Percentiles rank a stretch among this genome's conserved stretches.
These are phyloP conservation scores for Eleutherodactylus coqui DNA, from an alignment of 2,797 vertebrate genomes.

Conservation along the genomic window DNA sequence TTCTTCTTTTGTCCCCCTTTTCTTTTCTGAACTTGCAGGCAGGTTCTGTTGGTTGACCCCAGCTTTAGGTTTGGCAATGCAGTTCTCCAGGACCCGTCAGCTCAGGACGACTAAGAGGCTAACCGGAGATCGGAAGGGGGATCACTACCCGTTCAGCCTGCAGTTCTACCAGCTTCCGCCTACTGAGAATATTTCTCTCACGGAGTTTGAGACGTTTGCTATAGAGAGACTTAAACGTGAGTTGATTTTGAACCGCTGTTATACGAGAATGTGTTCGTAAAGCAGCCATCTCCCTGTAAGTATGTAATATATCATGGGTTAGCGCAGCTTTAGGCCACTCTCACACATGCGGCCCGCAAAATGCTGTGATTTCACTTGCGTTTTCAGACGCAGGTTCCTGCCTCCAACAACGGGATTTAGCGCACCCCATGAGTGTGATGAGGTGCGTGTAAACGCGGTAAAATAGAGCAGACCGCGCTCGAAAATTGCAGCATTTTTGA, in stretches of 20 bases:
- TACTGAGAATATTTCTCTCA: slow-evolving; percentile 86
- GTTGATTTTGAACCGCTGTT: slow-evolving; percentile 58
- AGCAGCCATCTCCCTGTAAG: too few relatives aligned
- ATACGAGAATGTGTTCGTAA: background rate
- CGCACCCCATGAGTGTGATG: too few relatives aligned
- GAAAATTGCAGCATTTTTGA: too few relatives aligned
- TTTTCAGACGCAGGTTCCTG: too few relatives aligned
- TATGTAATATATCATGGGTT: background rate
- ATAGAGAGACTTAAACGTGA: slow-evolving; percentile 90
- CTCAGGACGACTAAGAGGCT: slow-evolving; percentile 62
- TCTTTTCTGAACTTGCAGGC: slow-evolving; percentile 2
- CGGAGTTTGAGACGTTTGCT: slow-evolving; percentile 91
- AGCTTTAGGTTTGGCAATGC: slow-evolving; percentile 65
- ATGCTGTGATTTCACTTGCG: too few relatives aligned
- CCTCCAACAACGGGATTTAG: too few relatives aligned
- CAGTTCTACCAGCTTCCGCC: slow-evolving; percentile 93
- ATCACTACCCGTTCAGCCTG: slow-evolving; percentile 83
- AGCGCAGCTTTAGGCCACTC: too few relatives aligned
- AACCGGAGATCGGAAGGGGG: slow-evolving; percentile 67
- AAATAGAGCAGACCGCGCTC: too few relatives aligned
- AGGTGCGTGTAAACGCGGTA: too few relatives aligned
- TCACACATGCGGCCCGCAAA: too few relatives aligned
- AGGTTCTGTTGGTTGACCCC: background rate
- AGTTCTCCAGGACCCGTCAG: slow-evolving; percentile 66
- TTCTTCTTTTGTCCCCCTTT: background rate